Evolutionary conservation across 2,888 invertebrate genomes (phyloP).

Genomic region (Cantharis flavilabris): DNA sequence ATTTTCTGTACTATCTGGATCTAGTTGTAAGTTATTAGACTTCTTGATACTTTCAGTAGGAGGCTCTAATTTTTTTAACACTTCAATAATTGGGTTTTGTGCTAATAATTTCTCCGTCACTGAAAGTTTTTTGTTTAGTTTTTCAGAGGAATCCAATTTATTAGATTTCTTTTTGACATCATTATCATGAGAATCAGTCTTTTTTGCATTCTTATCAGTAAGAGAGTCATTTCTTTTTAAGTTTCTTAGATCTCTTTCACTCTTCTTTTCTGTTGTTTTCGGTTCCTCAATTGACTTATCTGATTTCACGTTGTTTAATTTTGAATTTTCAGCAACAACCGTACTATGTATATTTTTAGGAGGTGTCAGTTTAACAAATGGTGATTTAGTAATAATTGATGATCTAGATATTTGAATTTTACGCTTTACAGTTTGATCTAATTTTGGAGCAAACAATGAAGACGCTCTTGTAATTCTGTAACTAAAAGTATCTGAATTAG

Average conservation of each 20-base stretch:
- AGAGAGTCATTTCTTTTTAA: neutral
- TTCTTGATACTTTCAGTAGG: neutral
- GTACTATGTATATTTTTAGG: slow-evolving; percentile 23
- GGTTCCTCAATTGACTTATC: neutral
- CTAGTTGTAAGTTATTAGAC: neutral
- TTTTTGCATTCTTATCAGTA: neutral
- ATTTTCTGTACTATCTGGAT: neutral
- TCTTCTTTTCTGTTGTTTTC: slow-evolving; percentile 2
- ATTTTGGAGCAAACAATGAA: slow-evolving; percentile 5
- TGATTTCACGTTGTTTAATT: slow-evolving; percentile 30
- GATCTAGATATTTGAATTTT: slow-evolving; percentile 17
- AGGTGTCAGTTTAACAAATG: slow-evolving; percentile 21
- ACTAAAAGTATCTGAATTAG: slow-evolving; percentile 21
- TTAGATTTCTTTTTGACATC: neutral
- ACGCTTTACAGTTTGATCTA: slow-evolving; percentile 15
- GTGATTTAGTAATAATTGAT: slow-evolving; percentile 9
- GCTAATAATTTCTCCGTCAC: slow-evolving; percentile 19
- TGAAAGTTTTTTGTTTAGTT: slow-evolving; percentile 7
- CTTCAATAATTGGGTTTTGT: slow-evolving; percentile 38
- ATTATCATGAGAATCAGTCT: neutral
- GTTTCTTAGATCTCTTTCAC: neutral
- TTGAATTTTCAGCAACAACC: slow-evolving; percentile 33
- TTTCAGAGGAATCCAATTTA: neutral
- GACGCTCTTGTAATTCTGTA: slow-evolving; percentile 45
- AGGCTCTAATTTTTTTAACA: neutral